A percentile compares a stretch with the other conserved stretches of the same genome.
Evolutionary conservation across 1,140 invertebrate species (phyloP).

Genomic region (Philaenus spumarius): DNA sequence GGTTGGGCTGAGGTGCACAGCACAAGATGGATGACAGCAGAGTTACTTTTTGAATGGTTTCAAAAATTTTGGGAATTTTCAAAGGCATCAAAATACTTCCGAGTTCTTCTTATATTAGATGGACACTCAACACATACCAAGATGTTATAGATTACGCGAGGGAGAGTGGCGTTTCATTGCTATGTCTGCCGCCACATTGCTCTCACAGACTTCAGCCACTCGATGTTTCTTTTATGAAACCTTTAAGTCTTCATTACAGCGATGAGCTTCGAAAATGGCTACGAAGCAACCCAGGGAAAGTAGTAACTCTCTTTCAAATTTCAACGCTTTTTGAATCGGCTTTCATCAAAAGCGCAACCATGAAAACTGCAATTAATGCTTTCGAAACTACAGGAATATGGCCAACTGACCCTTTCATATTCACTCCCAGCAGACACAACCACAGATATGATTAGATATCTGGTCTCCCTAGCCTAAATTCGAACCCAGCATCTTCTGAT

Average conservation of each 20-base stretch:
- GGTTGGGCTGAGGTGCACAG: slow-evolving; percentile 30
- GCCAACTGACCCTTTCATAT: slow-evolving; percentile 30
- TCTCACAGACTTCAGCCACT: slow-evolving; percentile 32
- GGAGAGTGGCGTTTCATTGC: slow-evolving; percentile 28
- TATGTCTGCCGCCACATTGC: slow-evolving; percentile 33
- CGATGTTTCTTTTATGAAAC: slow-evolving; percentile 34
- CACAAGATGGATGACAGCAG: slow-evolving; percentile 38
- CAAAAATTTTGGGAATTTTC: neutral
- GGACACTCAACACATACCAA: slow-evolving; percentile 33
- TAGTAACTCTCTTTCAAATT: slow-evolving; percentile 32
- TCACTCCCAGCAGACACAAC: too few relatives aligned
- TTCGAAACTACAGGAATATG: slow-evolving; percentile 34
- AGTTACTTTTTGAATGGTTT: slow-evolving; percentile 23
- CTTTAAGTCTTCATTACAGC: slow-evolving; percentile 19
- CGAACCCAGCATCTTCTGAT: too few relatives aligned
- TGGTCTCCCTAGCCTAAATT: too few relatives aligned
- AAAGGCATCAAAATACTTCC: slow-evolving; percentile 28
- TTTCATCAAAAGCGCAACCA: slow-evolving; percentile 32
- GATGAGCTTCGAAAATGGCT: slow-evolving; percentile 40
- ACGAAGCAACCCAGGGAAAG: slow-evolving; percentile 26
- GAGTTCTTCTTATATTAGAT: slow-evolving; percentile 38
- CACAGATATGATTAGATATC: too few relatives aligned
- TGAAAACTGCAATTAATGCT: slow-evolving; percentile 30
- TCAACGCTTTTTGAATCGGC: slow-evolving; percentile 29
- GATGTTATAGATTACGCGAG: slow-evolving; percentile 35